Base-by-base conservation (phyloP, 2,113 vertebrate species). In the Odocoileus virginianus region DNA sequence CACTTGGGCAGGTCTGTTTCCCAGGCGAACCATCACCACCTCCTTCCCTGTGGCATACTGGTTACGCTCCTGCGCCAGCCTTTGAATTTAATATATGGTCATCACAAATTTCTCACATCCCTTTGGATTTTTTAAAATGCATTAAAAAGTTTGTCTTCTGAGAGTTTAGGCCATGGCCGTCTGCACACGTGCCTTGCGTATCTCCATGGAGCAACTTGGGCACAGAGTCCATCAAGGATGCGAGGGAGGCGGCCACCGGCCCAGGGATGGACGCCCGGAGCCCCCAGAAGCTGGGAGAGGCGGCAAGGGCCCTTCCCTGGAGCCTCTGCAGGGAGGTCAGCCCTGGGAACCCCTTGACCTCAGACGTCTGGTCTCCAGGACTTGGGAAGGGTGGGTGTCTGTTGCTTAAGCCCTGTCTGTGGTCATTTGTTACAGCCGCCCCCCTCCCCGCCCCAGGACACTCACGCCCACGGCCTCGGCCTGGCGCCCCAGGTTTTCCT, bases 341-440 rank as follows among this genome's bases (percentile, higher is more conserved):
- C 57, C 43, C 76, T 21, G 76, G 3, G 21, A 27, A 27, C 30
- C 10, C 21, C 55, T 36, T 1, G 0, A 12, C 28, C n/a, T n/a
- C 13, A 11, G 19, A 17, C 0, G 0, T 27, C 1, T 3, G 58
- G n/a, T 11, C 12, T 13, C 28, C 50, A 27, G 14, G 6, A 3
- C 12, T 19, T 2, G 0, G 6, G 14, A 19, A 60, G 8, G 0
- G 50, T 7, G 4, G 1, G 19, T 14, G 17, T 28, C 25, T 16
- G 33, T 40, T 11, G 67, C 19, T 43, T 30, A 71, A 14, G 13
- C 8, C 7, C 7, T 1, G 1, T 27, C 23, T 81, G 45, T 10
- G 43, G 25, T 78, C 43, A 5, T 47, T 28, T 47, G 67, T 78
- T 30, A 47, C 14, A 28, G 76, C 76, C 2, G 1, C 76, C 64